Conservation (phyloP, 2,888 invertebrate species). For the Clunio marinus region DNA sequence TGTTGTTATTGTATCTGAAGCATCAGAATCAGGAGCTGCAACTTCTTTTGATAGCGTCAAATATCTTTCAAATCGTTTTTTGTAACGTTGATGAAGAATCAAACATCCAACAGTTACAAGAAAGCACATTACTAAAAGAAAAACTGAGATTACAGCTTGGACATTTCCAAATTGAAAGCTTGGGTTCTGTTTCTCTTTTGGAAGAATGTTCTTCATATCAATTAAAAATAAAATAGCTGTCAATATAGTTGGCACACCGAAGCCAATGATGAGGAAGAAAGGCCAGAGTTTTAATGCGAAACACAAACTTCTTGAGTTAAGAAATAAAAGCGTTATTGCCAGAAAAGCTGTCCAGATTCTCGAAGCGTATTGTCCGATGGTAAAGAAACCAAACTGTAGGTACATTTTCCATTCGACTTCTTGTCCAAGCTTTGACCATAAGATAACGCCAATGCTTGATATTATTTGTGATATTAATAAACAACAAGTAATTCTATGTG, state of each 20-base stretch:
- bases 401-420: slow-evolving; percentile 61
- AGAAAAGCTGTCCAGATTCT: slow-evolving; percentile 81
- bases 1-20: slow-evolving; percentile 43
- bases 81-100: slow-evolving; percentile 76
- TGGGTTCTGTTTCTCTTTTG: slow-evolving; percentile 62
- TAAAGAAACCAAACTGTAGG: slow-evolving; percentile 70
- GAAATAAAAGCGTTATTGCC: slow-evolving; percentile 73
- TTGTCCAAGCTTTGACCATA: slow-evolving; percentile 62
- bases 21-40: slow-evolving; percentile 48
- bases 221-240: slow-evolving; percentile 61
- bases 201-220: slow-evolving; percentile 51
- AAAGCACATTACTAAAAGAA: slow-evolving; percentile 72
- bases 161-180: slow-evolving; percentile 73
- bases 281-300: slow-evolving; percentile 75
- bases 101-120: slow-evolving; percentile 79
- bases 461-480: slow-evolving; percentile 72
- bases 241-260: slow-evolving; percentile 62
- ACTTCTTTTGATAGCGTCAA: slow-evolving; percentile 59
- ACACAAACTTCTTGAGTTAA: slow-evolving; percentile 78
- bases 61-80: slow-evolving; percentile 65
- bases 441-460: slow-evolving; percentile 68
- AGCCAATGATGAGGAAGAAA: slow-evolving; percentile 57
- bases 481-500: slow-evolving; percentile 76
- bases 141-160: slow-evolving; percentile 72
- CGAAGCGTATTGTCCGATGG: slow-evolving; percentile 73